Base-by-base conservation (phyloP, 1,140 invertebrate genomes). In the Penaeus vannamei region DNA sequence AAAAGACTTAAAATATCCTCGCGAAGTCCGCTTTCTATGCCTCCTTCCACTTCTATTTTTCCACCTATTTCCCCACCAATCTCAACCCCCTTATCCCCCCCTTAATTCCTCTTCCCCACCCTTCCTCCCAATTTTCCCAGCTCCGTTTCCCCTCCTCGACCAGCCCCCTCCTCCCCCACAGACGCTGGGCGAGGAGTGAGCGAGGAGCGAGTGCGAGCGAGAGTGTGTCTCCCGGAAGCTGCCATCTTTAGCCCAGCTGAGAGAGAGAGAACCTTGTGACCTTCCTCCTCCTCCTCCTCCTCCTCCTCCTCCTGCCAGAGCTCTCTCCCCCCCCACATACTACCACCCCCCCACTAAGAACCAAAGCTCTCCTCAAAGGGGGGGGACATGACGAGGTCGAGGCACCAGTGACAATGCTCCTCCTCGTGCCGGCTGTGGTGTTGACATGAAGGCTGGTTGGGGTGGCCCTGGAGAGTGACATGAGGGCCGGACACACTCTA, bases 181-280 rank as follows among this genome's bases (percentile, higher is more conserved):
- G 22, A 42, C 22, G 76, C 29, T 7, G n/a, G n/a, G 36, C 23
- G 22, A 59, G 46, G 59, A 22, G 42, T 26, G 10, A 82, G 79
- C 22, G 42, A 22, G 80, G n/a, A 17, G 20, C 32, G 23, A 29
- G 60, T 32, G 69, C 26, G 69, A 76, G 60, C 53, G 29, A 26
- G 66, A 32, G 53, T 42, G 61, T 14, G 14, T n/a, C 62, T 62
- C 42, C 87, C 62, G 82, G 86, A 84, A 85, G 87, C 87, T 84
- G 87, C 87, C 87, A 89, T 89, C 87, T 89, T 89, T 46, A 36
- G 46, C 76, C 82, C 86, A 89, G 87, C 86, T 89, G 87, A 88
- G 66, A 69, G 66, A 14, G 3, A 76, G 26, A 23, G n/a, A 29
- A 26, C 46, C 79, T 84, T 79, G 80, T 77, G 76, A 76, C 87